phyloP scores from a whole-genome alignment of 2,797 vertebrate species.

The Taenioides sp. region DNA sequence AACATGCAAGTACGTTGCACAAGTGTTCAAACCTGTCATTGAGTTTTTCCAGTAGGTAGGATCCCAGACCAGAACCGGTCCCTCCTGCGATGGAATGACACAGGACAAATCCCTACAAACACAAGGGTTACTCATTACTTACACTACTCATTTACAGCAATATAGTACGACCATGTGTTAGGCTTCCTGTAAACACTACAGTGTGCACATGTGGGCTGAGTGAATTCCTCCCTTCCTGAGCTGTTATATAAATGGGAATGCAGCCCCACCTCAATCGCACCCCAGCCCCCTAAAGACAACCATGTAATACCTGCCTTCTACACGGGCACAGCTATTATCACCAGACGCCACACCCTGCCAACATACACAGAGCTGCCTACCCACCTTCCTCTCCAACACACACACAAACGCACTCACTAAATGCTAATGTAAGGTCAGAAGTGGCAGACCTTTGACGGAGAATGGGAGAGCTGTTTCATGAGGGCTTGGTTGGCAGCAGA shows the following conservation, averaged over 20 bases:
- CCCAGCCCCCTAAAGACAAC: slow-evolving; percentile 47
- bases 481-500: slow-evolving; percentile 61
- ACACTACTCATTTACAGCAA: slow-evolving; percentile 28
- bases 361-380: slow-evolving; percentile 62
- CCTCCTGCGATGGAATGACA: slow-evolving; percentile 96
- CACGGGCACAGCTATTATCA: slow-evolving; percentile 71
- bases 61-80: slow-evolving; percentile 92
- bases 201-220: slow-evolving; percentile 55
- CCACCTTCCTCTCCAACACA: slow-evolving; percentile 62
- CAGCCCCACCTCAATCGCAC: slow-evolving; percentile 71
- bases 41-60: slow-evolving; percentile 92
- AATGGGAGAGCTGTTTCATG: slow-evolving; percentile 75
- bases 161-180: slow-evolving; percentile 43
- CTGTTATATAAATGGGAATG: slow-evolving; percentile 72
- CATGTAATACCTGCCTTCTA: slow-evolving; percentile 76
- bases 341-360: slow-evolving; percentile 71
- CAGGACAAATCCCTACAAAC: slow-evolving; percentile 89
- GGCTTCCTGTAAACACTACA: slow-evolving; percentile 42
- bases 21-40: slow-evolving; percentile 87
- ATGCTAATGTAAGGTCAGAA: slow-evolving; percentile 73
- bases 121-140: slow-evolving; percentile 39
- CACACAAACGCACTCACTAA: slow-evolving; percentile 58
- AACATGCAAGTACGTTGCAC: neutral
- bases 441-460: slow-evolving; percentile 63
- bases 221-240: slow-evolving; percentile 77